Evolutionary conservation across 2,797 vertebrate genomes (phyloP), one percentile per base, ranked within the genome.

Genomic region (Diceros bicornis): DNA sequence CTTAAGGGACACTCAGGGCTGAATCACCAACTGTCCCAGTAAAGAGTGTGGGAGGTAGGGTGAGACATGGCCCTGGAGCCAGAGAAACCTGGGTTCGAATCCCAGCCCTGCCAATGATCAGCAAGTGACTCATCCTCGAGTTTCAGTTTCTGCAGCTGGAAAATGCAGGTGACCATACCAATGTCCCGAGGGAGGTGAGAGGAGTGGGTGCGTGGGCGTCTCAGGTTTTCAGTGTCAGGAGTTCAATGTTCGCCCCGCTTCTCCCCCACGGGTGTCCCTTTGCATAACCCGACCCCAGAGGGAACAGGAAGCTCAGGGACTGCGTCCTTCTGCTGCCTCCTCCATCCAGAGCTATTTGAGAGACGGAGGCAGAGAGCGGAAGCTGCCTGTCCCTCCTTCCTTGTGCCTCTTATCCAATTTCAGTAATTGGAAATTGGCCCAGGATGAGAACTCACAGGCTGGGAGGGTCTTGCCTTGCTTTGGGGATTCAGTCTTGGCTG

Each of bases 121-220:
- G n/a, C 59, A 32, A 37, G 81, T 82, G 96, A 96, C 69, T 97
- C 97, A 96, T 2, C 7, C 50, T 62, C 3, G 1, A 88, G 96
- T 86, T 92, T 96, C 89, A 94, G 96, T 82, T 32, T 95, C 68
- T 52, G 64, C 23, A 77, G 18, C 86, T 91, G 61, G 50, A 29
- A 62, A 86, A 74, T 0, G 4, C 44, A 44, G 69, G 61, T 61
- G 52, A 41, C 14, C 18, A 16, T 6, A 4, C 37, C 59, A 6
- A 7, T 1, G 12, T 34, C 75, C 44, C n/a, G 6, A 8, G 69
- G 59, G 0, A 18, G 47, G 12, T 21, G 32, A 18, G 74, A 57
- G 52, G 34, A 20, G 66, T 14, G 8, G 41, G 59, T 2, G 61
- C 41, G 32, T 68, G 86, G 77, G 37, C 44, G 29, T 13, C 23